Evolutionary conservation across 2,797 vertebrate genomes (phyloP).

Genomic region (Enteromius argenteus): DNA sequence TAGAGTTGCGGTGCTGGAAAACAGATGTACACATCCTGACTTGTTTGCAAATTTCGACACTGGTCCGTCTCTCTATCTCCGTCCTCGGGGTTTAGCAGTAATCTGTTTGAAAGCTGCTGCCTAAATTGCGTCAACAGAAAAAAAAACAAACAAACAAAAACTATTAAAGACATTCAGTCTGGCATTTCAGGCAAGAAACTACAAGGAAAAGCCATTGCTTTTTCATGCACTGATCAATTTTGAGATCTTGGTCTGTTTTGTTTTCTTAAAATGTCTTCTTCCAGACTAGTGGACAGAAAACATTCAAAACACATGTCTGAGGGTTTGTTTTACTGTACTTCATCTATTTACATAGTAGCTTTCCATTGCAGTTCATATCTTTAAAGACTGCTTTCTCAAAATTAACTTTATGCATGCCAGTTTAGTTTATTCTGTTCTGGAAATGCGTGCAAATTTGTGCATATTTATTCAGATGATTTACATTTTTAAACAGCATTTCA

Average conservation of each 20-base stretch:
- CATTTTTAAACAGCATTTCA: neutral
- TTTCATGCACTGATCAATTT: neutral
- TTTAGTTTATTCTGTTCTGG: neutral
- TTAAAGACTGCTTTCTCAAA: neutral
- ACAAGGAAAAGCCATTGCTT: neutral
- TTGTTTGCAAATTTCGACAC: neutral
- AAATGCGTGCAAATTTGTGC: neutral
- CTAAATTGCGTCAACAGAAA: neutral
- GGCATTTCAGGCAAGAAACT: neutral
- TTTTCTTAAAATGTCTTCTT: neutral
- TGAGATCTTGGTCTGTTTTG: neutral
- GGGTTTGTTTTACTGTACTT: neutral
- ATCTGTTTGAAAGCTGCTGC: neutral
- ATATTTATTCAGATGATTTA: neutral
- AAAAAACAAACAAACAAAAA: too few species aligned
- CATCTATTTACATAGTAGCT: neutral
- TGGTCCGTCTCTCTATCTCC: neutral
- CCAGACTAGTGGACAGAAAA: neutral
- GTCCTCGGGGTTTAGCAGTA: neutral
- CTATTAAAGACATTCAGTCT: too few species aligned
- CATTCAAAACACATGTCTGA: neutral
- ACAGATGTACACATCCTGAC: neutral
- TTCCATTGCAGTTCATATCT: neutral
- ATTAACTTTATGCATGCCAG: too few species aligned
- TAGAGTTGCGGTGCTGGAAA: neutral